Evolutionary conservation across 2,113 vertebrate genomes (phyloP).

Genomic region (Polyodon spathula): DNA sequence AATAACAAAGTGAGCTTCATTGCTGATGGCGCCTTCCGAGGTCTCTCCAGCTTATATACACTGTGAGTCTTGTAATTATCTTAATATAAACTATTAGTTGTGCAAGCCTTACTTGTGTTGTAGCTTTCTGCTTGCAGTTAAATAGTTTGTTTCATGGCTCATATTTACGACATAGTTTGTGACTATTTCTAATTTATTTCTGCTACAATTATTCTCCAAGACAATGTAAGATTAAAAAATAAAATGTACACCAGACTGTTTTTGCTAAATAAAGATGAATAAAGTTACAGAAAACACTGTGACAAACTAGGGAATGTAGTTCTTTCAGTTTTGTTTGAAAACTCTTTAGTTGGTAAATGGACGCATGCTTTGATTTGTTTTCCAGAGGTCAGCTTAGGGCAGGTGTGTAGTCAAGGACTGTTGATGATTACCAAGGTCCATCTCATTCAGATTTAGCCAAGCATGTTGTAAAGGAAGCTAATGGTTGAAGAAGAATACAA

Average conservation of each 20-base stretch:
- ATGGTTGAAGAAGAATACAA: slow-evolving; percentile 32
- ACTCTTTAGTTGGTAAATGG: slow-evolving; percentile 38
- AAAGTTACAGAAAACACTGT: slow-evolving; percentile 26
- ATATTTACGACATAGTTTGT: not conserved
- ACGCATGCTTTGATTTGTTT: slow-evolving; percentile 45
- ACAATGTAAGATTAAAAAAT: too few relatives aligned
- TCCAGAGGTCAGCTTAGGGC: slow-evolving; percentile 46
- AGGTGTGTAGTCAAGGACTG: slow-evolving; percentile 39
- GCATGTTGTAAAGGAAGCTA: slow-evolving; percentile 35
- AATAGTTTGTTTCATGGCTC: not conserved
- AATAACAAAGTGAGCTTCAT: slow-evolving; percentile 90
- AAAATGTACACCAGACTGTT: not conserved
- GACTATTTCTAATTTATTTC: not conserved
- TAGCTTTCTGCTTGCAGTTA: not conserved
- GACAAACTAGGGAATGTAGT: slow-evolving; percentile 15
- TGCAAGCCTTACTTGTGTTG: not conserved
- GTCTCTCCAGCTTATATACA: slow-evolving; percentile 76
- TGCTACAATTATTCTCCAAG: too few relatives aligned
- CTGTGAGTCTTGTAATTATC: slow-evolving; percentile 63
- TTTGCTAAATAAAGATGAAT: slow-evolving; percentile 15
- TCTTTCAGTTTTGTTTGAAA: slow-evolving; percentile 8
- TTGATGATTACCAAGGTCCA: slow-evolving; percentile 21
- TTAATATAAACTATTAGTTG: slow-evolving; percentile 5
- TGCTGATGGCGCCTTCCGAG: slow-evolving; percentile 86
- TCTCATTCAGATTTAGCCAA: slow-evolving; percentile 42